These are phyloP conservation scores for Chlamydotis undulata DNA, from an alignment of 2,113 vertebrate species.

Conservation along the genomic window DNA sequence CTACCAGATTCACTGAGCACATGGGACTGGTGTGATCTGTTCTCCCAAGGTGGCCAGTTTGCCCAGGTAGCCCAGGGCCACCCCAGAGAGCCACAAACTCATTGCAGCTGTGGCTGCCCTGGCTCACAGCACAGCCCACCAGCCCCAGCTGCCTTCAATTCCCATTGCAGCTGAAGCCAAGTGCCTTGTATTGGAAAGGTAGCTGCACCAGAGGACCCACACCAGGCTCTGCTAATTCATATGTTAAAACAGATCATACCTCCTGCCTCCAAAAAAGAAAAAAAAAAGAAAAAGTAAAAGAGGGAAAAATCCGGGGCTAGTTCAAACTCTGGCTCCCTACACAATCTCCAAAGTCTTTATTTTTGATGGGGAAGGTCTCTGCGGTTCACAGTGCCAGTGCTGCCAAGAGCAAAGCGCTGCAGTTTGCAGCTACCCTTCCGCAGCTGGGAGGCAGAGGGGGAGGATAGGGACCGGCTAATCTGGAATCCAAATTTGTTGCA, in stretches of 20 bases:
- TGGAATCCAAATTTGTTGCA: conserved; percentile 67
- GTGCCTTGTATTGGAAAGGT: background rate
- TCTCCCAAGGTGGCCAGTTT: background rate
- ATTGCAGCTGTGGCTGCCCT: background rate
- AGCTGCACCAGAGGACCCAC: background rate
- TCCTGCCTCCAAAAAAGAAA: background rate
- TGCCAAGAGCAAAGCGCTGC: background rate
- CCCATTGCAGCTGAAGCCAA: background rate
- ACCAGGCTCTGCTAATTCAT: background rate
- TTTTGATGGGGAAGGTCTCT: background rate
- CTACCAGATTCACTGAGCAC: background rate
- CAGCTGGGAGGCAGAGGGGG: background rate
- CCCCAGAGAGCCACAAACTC: background rate
- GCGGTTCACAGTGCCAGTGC: background rate
- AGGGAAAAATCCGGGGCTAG: background rate
- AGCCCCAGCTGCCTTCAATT: background rate
- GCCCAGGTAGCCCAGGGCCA: background rate
- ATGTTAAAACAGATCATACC: background rate
- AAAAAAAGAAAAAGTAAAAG: background rate
- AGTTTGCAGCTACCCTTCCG: background rate
- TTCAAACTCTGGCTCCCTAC: background rate
- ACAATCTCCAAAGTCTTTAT: background rate
- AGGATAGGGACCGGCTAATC: background rate
- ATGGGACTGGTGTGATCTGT: accelerated
- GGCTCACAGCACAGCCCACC: background rate